Evolutionary conservation across 2,797 vertebrate species (phyloP).

Genomic region (Diceros bicornis): DNA sequence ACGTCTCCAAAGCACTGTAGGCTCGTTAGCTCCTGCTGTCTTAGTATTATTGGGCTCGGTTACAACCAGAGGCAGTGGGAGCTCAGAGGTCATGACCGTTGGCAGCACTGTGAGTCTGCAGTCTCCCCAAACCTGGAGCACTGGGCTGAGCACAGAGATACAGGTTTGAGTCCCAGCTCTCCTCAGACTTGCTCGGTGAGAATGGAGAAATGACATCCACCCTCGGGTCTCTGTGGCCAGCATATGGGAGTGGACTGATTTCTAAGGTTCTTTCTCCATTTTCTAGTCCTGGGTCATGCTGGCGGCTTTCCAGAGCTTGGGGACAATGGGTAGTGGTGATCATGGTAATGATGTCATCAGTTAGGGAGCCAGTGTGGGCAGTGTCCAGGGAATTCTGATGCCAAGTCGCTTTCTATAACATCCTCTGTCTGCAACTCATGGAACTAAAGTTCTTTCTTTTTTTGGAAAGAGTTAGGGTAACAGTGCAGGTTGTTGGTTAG

Average conservation of each 20-base stretch:
- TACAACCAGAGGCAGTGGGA: background rate
- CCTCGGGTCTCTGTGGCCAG: background rate
- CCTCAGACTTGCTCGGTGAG: background rate
- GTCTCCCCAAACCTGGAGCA: background rate
- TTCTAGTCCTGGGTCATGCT: background rate
- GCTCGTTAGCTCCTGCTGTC: background rate
- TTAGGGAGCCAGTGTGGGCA: background rate
- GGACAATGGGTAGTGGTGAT: background rate
- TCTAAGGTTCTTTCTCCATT: background rate
- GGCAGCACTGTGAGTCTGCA: background rate
- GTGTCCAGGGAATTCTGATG: background rate
- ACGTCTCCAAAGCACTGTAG: background rate
- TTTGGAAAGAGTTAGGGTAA: conserved; percentile 32
- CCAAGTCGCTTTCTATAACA: background rate
- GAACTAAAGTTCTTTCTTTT: background rate
- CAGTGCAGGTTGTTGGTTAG: background rate
- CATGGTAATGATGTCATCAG: background rate
- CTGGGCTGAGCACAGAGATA: background rate
- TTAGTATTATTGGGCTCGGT: background rate
- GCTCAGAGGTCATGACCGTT: background rate
- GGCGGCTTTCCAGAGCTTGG: background rate
- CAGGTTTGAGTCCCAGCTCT: background rate
- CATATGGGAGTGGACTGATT: background rate
- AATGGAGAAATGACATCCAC: background rate
- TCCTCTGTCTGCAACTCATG: conserved; percentile 11